These are phyloP conservation scores for Sesia apiformis DNA, from an alignment of 2,888 invertebrate species.

Conservation along the genomic window DNA sequence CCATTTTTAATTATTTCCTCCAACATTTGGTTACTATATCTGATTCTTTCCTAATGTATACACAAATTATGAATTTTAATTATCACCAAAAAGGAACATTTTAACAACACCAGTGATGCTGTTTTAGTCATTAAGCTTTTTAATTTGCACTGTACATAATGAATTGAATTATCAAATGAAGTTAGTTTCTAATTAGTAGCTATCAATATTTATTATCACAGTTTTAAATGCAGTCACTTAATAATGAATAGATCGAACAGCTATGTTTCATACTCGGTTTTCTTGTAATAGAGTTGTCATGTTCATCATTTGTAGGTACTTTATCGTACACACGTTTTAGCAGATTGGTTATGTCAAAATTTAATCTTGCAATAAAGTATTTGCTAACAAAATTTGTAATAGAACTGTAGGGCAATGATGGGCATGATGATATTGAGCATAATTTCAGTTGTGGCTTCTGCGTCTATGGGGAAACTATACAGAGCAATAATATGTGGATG, in stretches of 20 bases:
- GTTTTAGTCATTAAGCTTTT: slow-evolving; percentile 29
- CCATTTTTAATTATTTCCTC: slow-evolving; percentile 7
- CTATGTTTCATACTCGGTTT: too few relatives aligned
- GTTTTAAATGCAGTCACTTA: slow-evolving; percentile 26
- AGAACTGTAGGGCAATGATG: too few relatives aligned
- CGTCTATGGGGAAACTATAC: not conserved
- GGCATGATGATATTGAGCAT: too few relatives aligned
- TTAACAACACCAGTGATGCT: slow-evolving; percentile 43
- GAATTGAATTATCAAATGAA: slow-evolving; percentile 26
- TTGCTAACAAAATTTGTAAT: too few relatives aligned
- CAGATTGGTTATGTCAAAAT: too few relatives aligned
- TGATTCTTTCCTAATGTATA: not conserved
- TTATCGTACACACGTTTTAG: not conserved
- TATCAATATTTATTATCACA: slow-evolving; percentile 53
- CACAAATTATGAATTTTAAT: not conserved
- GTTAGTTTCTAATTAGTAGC: slow-evolving; percentile 46
- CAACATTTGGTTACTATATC: too few relatives aligned
- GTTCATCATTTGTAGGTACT: slow-evolving; percentile 16
- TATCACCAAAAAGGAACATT: not conserved
- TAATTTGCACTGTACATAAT: slow-evolving; percentile 54
- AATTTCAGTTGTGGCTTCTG: too few relatives aligned
- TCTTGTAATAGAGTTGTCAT: slow-evolving; percentile 2
- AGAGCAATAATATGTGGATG: slow-evolving; percentile 70
- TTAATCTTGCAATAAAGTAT: too few relatives aligned
- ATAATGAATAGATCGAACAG: slow-evolving; percentile 10